Conservation (phyloP, 1,140 invertebrate species). For the Drosophila nebulosa region DNA sequence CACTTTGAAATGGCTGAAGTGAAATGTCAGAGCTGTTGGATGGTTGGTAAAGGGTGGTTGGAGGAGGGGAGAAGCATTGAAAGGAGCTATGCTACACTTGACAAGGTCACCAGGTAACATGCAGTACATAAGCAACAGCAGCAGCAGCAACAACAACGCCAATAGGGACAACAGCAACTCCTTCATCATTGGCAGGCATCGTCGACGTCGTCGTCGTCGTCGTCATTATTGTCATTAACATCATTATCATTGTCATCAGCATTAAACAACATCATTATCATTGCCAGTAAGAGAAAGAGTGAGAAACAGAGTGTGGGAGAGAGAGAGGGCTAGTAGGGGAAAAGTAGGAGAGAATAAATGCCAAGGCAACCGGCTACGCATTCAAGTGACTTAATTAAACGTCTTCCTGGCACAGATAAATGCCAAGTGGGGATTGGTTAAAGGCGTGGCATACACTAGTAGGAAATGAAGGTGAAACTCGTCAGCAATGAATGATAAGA, state of each 20-base stretch:
- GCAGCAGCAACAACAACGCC: not conserved
- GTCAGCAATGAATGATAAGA: constrained; percentile 1
- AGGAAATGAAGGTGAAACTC: constrained; percentile 1
- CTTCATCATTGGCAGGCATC: constrained; percentile 21
- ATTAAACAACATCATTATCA: constrained; percentile 13
- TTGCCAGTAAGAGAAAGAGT: constrained; percentile 29
- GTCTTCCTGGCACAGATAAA: constrained; percentile 66
- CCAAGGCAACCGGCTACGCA: constrained; percentile 64
- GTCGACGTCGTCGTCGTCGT: constrained; percentile 1
- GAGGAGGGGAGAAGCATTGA: constrained; percentile 1
- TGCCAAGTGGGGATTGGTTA: constrained; percentile 26
- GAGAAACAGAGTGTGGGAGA: not conserved
- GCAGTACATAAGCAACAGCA: constrained; percentile 14
- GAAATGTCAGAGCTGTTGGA: not conserved
- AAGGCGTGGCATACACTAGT: not conserved
- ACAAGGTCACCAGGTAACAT: constrained; percentile 38
- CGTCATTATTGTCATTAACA: constrained; percentile 6
- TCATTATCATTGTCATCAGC: constrained; percentile 16
- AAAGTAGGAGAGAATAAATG: constrained; percentile 53
- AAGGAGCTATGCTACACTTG: constrained; percentile 33
- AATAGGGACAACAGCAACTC: not conserved
- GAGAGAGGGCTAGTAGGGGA: not conserved
- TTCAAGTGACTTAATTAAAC: constrained; percentile 72
- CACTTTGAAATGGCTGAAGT: constrained; percentile 37
- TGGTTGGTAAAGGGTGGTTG: not conserved